Base-by-base conservation (phyloP, 2,113 vertebrate species). In the Ariopsis seemanni region DNA sequence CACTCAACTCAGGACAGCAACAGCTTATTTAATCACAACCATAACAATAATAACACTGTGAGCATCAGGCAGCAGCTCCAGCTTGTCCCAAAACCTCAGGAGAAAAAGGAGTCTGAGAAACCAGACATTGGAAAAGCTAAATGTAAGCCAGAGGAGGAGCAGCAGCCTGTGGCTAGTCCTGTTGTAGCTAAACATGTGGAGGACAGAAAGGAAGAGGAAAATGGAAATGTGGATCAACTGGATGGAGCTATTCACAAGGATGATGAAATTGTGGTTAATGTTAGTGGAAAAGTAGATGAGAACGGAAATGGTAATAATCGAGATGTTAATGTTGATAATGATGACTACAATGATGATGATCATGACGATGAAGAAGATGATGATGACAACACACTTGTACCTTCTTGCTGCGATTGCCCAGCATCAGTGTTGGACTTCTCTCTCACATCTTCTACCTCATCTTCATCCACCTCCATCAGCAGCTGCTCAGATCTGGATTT, bases 401-500 rank as follows among this genome's bases (percentile, higher is more conserved):
- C 97, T 15, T 96, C 95, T 0, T 96, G 96, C 78, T 95, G 95
- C 0, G 94, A 95, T 86, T 93, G 95, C 60, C 91, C 93, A n/a
- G 91, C 94, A n/a, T 95, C 96, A 42, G 93, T 95, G 67, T 88
- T 96, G 89, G 94, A 95, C 74, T 94, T 95, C 77, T 95, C 95
- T 0, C 94, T 96, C 42, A 91, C 95, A 27, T 94, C 94, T 30
- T 95, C 94, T 57, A 95, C 94, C 85, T 96, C 95, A n/a, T 96
- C 95, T 25, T 98, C 97, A 55, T 96, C 97, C 78, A 99, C 97
- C 69, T 97, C 98, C 62, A 97, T 97, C 89, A 98, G 97, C 91
- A 98, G 97, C 93, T 99, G 97, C 92, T 99, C 97, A 0, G 97
- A 99, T 92, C 95, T 98, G 90, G 98, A 97, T 89, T 95, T 96